Evolutionary conservation across 2,113 vertebrate species (phyloP), one percentile per base, ranked within the genome.

Genomic region (Tretioscincus oriximinensis): DNA sequence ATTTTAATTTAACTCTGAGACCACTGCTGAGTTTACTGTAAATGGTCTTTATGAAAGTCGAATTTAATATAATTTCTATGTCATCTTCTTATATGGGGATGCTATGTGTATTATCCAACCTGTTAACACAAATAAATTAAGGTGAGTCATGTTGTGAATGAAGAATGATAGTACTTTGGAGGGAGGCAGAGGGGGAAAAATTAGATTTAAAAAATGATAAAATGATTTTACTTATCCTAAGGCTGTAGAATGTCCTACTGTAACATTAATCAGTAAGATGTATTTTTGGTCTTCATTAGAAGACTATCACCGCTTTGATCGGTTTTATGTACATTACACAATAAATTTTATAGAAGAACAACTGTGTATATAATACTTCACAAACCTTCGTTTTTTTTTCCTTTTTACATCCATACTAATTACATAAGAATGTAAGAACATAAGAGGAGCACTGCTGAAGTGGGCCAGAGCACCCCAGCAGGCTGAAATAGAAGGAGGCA

Each of bases 1-100:
- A 61, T 92, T 88, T 86, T 81, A 91, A 91, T 89, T 92, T 79
- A 92, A 70, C 82, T 91, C 76, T 86, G 86, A 92, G 86, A 24
- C 7, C 31, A 85, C 45, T 85, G 83, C 60, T 89, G 20, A 88
- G 69, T 89, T 92, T 90, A 80, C 64, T 89, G 18, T 76, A 91
- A 73, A 78, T 88, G 77, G 20, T 64, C 67, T 91, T 88, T 88
- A 81, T 88, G 65, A 26, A 41, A 68, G n/a, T 14, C 85, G 65
- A 85, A 76, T n/a, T 86, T 88, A 88, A 90, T 76, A 71, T 75
- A 88, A 88, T 85, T 81, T 85, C 29, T 73, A 78, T 79, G 83
- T 84, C 90, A 81, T 87, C 28, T 80, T 78, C 74, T 85, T 72
- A 85, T 22, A 45, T 86, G 49, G 21, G 41, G n/a, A 4, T 78